phyloP scores from a whole-genome alignment of 1,140 invertebrate species.

The Lepidotrigona ventralis region DNA sequence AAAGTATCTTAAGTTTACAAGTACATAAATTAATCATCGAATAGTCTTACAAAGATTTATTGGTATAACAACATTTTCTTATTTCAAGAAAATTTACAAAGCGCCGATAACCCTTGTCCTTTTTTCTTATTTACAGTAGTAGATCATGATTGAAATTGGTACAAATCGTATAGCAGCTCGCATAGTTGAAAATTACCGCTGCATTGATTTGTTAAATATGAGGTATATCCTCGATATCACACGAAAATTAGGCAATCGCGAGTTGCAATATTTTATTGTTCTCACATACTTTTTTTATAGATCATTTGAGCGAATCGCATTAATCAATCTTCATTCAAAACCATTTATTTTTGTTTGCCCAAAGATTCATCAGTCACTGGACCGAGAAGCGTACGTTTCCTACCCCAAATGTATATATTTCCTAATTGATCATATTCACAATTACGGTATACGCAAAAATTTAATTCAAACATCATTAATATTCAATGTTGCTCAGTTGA shows the following conservation, averaged over 20 bases:
- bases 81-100: slow-evolving; percentile 5
- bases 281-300: slow-evolving; percentile 8
- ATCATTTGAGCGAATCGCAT: neutral
- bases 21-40: slow-evolving; percentile 13
- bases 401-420: slow-evolving; percentile 18
- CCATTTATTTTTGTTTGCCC: neutral
- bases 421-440: slow-evolving; percentile 7
- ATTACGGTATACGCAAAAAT: neutral
- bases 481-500: neutral
- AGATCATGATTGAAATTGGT: neutral
- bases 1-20: slow-evolving; percentile 9
- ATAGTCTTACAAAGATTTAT: slow-evolving; percentile 3
- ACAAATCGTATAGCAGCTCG: neutral
- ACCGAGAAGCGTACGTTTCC: slow-evolving; percentile 7
- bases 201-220: neutral
- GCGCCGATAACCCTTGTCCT: neutral
- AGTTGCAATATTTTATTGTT: neutral
- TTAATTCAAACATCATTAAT: slow-evolving; percentile 27
- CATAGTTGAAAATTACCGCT: slow-evolving; percentile 5
- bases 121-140: neutral
- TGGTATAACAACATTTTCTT: neutral
- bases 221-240: neutral
- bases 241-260: neutral
- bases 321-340: slow-evolving; percentile 2
- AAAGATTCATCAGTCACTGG: slow-evolving; percentile 15